Evolutionary conservation across 2,113 vertebrate species (phyloP), one percentile per base, ranked within the genome.

Genomic region (Rhabdomys dilectus): DNA sequence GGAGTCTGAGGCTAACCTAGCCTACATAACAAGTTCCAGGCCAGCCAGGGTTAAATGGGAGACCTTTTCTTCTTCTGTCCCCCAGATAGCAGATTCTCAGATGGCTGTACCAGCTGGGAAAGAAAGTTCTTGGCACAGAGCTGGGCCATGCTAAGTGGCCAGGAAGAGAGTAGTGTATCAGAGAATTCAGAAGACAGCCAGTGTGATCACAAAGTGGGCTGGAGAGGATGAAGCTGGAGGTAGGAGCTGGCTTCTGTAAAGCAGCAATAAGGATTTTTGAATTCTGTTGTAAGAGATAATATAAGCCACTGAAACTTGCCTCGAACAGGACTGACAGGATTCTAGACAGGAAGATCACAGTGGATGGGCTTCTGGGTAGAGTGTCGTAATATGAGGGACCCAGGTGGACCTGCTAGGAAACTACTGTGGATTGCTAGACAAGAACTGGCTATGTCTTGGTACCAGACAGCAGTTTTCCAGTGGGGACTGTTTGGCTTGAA

Each of bases 41-140:
- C 39, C 62, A 68, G 62, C 62, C 62, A 51, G 62, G 24, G 42
- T 19, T 34, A 86, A 62, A 86, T 34, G 58, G 21, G 58, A 85
- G 81, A 34, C 39, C 3, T 58, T 86, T 19, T 75, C n/a, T 85
- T 86, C 78, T 24, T 36, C 45, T 7, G 12, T 48, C 26, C 72
- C n/a, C 17, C 1, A 36, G 94, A 68, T 80, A 68, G 16, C 68
- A 84, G 11, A 26, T 87, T 91, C 90, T 95, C 24, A 72, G 51
- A 82, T 39, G 88, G 31, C 72, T 86, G 15, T 6, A 80, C 36
- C 31, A 64, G 19, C 16, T 56, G 7, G 34, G 39, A 42, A 86
- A 87, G 91, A 94, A 89, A 11, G 19, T 92, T 94, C 91, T 58
- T 72, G 26, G 77, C 34, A 91, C 26, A 85, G 45, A 16, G 26